phyloP scores from a whole-genome alignment of 2,113 vertebrate species.

The Tautogolabrus adspersus region DNA sequence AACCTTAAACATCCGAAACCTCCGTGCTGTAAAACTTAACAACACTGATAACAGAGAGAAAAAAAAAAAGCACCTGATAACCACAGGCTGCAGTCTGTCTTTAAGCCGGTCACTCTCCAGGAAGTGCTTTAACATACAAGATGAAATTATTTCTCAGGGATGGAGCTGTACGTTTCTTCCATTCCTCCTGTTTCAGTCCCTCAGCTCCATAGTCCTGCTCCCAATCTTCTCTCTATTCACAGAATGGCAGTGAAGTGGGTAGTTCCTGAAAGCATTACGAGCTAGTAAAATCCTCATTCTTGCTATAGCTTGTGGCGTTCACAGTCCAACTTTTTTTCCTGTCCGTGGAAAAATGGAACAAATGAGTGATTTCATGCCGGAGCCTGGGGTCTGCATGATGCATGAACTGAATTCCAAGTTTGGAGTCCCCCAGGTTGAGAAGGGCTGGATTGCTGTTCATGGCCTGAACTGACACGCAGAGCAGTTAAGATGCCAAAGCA shows the following conservation, averaged over 20 bases:
- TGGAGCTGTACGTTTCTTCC: slow-evolving; percentile 15
- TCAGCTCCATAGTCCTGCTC: slow-evolving; percentile 9
- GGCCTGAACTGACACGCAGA: slow-evolving; percentile 62
- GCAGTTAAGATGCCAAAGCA: slow-evolving; percentile 44
- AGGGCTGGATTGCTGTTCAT: slow-evolving; percentile 49
- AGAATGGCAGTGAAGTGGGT: slow-evolving; percentile 35
- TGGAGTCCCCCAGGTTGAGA: slow-evolving; percentile 59
- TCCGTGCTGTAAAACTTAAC: slow-evolving; percentile 54
- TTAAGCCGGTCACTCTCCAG: slow-evolving; percentile 16
- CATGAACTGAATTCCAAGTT: slow-evolving; percentile 56
- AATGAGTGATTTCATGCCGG: slow-evolving; percentile 57
- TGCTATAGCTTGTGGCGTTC: slow-evolving; percentile 48
- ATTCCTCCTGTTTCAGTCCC: slow-evolving; percentile 18
- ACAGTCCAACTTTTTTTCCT: slow-evolving; percentile 54
- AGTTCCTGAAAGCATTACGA: slow-evolving; percentile 50
- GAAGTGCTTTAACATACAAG: slow-evolving; percentile 57
- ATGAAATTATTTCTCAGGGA: slow-evolving; percentile 28
- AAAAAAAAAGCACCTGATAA: slow-evolving; percentile 21
- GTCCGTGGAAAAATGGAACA: slow-evolving; percentile 51
- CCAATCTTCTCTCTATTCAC: slow-evolving; percentile 51
- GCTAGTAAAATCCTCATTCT: slow-evolving; percentile 45
- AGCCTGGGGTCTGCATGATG: slow-evolving; percentile 66
- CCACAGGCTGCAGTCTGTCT: not conserved
- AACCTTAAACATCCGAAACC: slow-evolving; percentile 13
- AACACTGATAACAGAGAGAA: slow-evolving; percentile 45